Conservation (phyloP, 2,113 vertebrate species). For the Calidris pugnax region DNA sequence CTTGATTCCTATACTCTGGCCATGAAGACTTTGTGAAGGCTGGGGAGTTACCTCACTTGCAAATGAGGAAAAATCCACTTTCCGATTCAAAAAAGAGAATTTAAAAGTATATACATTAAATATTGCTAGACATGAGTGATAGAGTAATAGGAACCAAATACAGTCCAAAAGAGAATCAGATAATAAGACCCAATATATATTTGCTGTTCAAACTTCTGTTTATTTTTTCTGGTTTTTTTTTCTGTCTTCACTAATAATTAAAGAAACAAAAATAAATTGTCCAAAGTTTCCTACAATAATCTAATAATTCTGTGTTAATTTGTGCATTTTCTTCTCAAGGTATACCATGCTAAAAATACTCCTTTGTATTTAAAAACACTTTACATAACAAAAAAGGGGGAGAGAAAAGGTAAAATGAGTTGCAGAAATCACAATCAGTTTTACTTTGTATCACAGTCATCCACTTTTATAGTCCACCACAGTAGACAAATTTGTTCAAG, state of each 20-base stretch:
- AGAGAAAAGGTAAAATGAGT: not conserved
- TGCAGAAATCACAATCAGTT: not conserved
- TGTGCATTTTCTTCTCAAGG: not conserved
- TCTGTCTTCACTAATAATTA: not conserved
- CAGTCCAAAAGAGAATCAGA: not conserved
- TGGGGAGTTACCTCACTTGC: not conserved
- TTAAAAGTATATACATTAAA: fast-evolving
- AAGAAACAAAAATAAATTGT: not conserved
- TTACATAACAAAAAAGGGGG: not conserved
- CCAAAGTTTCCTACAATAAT: not conserved
- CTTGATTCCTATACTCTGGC: not conserved
- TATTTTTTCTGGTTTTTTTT: not conserved
- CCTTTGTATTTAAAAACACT: not conserved
- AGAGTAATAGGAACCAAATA: not conserved
- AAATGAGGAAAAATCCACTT: not conserved
- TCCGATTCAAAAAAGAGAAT: not conserved
- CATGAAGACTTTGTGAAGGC: not conserved
- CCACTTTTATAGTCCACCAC: not conserved
- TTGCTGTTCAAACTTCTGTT: not conserved
- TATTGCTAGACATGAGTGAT: not conserved
- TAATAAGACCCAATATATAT: not conserved
- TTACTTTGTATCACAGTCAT: not conserved
- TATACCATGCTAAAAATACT: not conserved
- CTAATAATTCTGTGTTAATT: not conserved
- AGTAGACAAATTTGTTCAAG: not conserved